Base-by-base conservation (phyloP, 2,797 vertebrate species). In the Gorsachius magnificus region DNA sequence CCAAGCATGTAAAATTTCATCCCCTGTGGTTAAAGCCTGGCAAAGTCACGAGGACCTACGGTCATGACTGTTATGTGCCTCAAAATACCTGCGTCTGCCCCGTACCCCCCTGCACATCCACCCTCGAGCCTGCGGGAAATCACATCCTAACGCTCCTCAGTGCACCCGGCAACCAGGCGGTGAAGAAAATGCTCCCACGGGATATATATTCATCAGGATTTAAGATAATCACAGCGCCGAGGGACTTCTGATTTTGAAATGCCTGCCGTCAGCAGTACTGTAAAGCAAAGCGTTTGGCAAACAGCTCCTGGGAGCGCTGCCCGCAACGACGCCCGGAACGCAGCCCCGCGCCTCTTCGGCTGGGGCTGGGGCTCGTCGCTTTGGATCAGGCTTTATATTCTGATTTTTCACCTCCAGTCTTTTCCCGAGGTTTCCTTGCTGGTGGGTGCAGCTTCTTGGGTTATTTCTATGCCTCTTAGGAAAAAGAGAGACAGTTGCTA, bases 31-130 rank as follows among this genome's bases (percentile, higher is more conserved):
- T 86, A 13, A 71, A 71, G 19, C 29, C 68, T 86, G 94, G n/a
- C 79, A n/a, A 71, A 85, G 74, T 15, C 70, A 38, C 58, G 12
- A 38, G n/a, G 48, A 71, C 16, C 20, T 31, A 33, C 2, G 8
- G 24, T 60, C 72, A 48, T 0, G 9, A 83, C 68, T 54, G 22
- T 74, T 31, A 43, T 1, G 51, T 45, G 65, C 25, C 79, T 74
- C 26, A 0, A 57, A 85, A 77, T 66, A 50, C 13, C 76, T 66
- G 56, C 11, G 9, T 63, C 38, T 71, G 28, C 36, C 63, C 50
- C 0, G 0, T 21, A 2, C 21, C 25, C 29, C 54, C 43, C 28
- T 22, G 25, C 26, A 28, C n/a, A 33, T 19, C 83, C 56, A 54
- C 16, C n/a, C 35, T 31, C 1, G 8, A 46, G 6, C 33, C 53